A percentile compares a stretch with the other conserved stretches of the same genome.
Conservation (phyloP, 2,888 invertebrate genomes). For the Heteromyza rotundicornis region DNA sequence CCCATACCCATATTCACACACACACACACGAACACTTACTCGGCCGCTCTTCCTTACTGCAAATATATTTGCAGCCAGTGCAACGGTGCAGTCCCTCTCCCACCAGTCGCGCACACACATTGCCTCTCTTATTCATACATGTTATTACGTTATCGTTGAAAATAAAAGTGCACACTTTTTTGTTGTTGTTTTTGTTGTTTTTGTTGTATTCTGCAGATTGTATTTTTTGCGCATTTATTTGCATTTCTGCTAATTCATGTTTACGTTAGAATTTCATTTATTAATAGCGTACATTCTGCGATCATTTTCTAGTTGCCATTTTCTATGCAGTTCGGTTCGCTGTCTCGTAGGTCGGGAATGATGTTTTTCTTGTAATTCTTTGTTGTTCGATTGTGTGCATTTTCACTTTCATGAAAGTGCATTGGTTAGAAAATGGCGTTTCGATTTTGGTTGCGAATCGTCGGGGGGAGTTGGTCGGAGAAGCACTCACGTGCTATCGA, state of each 20-base stretch:
- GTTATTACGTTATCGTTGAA: conserved; percentile 11
- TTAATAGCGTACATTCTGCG: neutral
- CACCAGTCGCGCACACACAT: neutral
- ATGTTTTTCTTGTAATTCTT: neutral
- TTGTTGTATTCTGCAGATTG: neutral
- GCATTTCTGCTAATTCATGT: neutral
- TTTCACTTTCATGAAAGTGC: neutral
- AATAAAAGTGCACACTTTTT: conserved; percentile 5
- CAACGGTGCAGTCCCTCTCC: too few relatives aligned
- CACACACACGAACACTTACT: neutral
- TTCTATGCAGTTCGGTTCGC: neutral
- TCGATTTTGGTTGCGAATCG: too few relatives aligned
- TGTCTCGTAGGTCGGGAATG: conserved; percentile 1
- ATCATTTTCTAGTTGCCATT: neutral
- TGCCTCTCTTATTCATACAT: neutral
- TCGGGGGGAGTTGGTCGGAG: too few relatives aligned
- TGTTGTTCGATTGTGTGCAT: neutral
- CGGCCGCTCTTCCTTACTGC: too few relatives aligned
- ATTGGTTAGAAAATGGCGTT: too few relatives aligned
- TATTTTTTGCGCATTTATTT: neutral
- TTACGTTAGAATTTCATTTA: neutral
- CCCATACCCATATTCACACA: conserved; percentile 3
- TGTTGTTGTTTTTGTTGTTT: conserved; percentile 1
- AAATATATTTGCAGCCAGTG: neutral
- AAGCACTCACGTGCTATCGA: too few relatives aligned